phyloP scores from a whole-genome alignment of 2,113 vertebrate species.

The Colossoma macropomum region DNA sequence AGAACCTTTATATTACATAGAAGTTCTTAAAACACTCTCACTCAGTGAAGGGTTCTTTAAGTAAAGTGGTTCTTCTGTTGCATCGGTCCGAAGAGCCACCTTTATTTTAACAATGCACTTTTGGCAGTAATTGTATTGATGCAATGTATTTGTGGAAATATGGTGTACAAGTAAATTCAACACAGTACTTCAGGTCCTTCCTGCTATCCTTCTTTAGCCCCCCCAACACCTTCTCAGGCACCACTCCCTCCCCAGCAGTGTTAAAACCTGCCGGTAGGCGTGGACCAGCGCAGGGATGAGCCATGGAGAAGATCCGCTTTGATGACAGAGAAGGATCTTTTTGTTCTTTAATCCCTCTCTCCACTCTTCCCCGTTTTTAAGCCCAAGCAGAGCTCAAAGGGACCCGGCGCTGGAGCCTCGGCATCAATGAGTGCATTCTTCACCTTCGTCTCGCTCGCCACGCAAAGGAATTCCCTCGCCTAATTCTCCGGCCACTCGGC shows the following conservation, averaged over 20 bases:
- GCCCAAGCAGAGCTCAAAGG: constrained; percentile 89
- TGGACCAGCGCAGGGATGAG: constrained; percentile 81
- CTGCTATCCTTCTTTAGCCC: constrained; percentile 53
- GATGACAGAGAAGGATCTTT: constrained; percentile 91
- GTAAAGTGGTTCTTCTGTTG: no score
- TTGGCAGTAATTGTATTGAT: no score
- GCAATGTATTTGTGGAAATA: no score
- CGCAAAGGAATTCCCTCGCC: constrained; percentile 38
- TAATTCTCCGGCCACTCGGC: constrained; percentile 13
- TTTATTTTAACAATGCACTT: no score
- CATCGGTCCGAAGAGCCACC: no score
- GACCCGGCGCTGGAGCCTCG: constrained; percentile 68
- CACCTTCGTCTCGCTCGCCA: constrained; percentile 49
- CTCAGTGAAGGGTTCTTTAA: no score
- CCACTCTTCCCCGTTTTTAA: constrained; percentile 82
- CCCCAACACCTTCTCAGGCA: constrained; percentile 33
- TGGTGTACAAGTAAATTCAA: no score
- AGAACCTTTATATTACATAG: background rate
- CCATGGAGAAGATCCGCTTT: constrained; percentile 79
- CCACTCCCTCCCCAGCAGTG: constrained; percentile 52
- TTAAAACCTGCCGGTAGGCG: constrained; percentile 73
- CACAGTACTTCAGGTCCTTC: constrained; percentile 23
- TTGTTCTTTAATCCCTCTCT: constrained; percentile 86
- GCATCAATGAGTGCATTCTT: constrained; percentile 68
- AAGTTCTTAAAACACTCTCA: background rate